A percentile compares a stretch with the other conserved stretches of the same genome.
These are phyloP conservation scores for Drosophila pegasa DNA, from an alignment of 2,888 invertebrate genomes.

Conservation along the genomic window DNA sequence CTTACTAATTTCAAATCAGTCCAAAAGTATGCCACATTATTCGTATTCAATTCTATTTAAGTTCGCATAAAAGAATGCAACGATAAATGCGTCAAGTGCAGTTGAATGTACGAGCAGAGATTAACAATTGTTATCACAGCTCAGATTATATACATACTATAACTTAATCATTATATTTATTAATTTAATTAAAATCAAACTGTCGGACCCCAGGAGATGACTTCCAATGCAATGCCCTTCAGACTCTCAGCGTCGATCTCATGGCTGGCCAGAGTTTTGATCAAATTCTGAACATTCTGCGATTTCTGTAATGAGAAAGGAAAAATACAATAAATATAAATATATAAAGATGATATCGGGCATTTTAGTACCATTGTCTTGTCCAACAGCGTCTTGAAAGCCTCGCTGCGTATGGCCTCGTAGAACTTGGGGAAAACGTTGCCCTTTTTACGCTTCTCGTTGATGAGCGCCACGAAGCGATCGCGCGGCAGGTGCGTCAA, in stretches of 20 bases:
- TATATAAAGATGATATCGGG: no score
- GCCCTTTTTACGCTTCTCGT: slow-evolving; percentile 65
- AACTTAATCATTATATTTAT: neutral
- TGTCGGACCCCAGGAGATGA: slow-evolving; percentile 79
- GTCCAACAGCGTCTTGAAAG: slow-evolving; percentile 64
- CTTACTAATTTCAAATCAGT: no score
- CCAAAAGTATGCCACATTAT: neutral
- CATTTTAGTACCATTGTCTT: slow-evolving; percentile 60
- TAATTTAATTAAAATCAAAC: slow-evolving; percentile 5
- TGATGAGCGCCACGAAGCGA: slow-evolving; percentile 72
- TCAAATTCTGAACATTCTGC: slow-evolving; percentile 51
- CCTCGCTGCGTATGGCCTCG: slow-evolving; percentile 65
- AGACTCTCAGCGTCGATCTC: slow-evolving; percentile 67
- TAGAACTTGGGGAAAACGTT: slow-evolving; percentile 75
- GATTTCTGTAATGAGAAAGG: slow-evolving; percentile 55
- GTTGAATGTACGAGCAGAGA: neutral
- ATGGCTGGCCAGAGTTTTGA: slow-evolving; percentile 63
- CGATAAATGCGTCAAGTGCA: neutral
- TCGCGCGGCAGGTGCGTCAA: slow-evolving; percentile 70
- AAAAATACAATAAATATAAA: neutral
- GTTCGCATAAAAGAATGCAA: neutral
- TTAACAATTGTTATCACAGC: neutral
- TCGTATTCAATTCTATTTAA: neutral
- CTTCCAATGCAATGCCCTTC: slow-evolving; percentile 67
- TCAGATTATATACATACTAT: neutral